A percentile compares a stretch with the other conserved stretches of the same genome.
These are phyloP conservation scores for Epistrophe grossulariae DNA, from an alignment of 2,888 invertebrate species.

Conservation along the genomic window DNA sequence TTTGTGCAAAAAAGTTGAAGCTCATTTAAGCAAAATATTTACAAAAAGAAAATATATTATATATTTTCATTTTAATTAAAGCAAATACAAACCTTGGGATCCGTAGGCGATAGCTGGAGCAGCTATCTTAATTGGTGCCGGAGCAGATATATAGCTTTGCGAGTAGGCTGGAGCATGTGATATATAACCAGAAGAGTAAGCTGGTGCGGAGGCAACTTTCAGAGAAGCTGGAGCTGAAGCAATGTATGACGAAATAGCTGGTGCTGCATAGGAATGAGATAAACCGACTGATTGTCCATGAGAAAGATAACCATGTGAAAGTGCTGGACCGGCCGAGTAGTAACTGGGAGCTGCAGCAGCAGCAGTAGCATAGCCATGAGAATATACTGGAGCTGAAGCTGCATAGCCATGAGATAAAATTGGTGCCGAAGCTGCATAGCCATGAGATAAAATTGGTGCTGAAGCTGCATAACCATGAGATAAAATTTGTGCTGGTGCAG, in stretches of 20 bases:
- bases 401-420: constrained; percentile 67
- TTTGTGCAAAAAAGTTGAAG: constrained; percentile 37
- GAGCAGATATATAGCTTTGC: constrained; percentile 76
- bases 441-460: constrained; percentile 75
- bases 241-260: constrained; percentile 60
- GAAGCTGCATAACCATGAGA: constrained; percentile 76
- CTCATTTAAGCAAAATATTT: constrained; percentile 30
- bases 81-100: constrained; percentile 68
- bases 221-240: constrained; percentile 73
- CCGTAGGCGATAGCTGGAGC: constrained; percentile 78
- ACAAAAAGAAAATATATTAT: constrained; percentile 29
- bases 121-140: constrained; percentile 79
- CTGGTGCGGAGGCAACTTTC: constrained; percentile 80
- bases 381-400: constrained; percentile 58
- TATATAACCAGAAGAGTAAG: constrained; percentile 74
- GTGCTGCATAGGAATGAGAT: constrained; percentile 65
- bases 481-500: constrained; percentile 75
- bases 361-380: constrained; percentile 74
- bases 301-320: constrained; percentile 76
- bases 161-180: constrained; percentile 79
- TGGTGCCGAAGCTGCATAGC: constrained; percentile 70
- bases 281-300: constrained; percentile 77
- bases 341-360: constrained; percentile 75
- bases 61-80: constrained; percentile 13
- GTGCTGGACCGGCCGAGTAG: constrained; percentile 49